phyloP scores from a whole-genome alignment of 2,113 vertebrate species.

The Chiloscyllium plagiosum region DNA sequence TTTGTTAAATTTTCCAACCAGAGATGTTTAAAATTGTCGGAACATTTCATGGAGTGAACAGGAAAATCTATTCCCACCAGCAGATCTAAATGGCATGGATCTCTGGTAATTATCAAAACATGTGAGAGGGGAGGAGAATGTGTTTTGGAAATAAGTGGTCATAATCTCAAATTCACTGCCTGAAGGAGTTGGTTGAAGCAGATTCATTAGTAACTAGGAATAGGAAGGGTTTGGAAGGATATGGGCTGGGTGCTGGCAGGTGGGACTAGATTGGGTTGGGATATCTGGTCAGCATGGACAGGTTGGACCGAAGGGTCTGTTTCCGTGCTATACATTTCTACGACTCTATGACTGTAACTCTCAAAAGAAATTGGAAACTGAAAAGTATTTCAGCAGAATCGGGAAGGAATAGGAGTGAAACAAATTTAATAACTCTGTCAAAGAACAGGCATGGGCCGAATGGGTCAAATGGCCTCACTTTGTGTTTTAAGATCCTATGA shows the following conservation, averaged over 20 bases:
- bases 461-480: background rate
- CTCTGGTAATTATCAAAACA: background rate
- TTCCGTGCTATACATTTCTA: no score
- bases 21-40: background rate
- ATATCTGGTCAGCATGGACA: no score
- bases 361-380: background rate
- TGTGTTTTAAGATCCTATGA: background rate
- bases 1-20: background rate
- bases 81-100: background rate
- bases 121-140: background rate
- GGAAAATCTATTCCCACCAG: background rate
- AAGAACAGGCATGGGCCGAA: background rate
- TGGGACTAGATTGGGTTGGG: no score
- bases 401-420: background rate
- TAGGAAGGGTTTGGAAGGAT: no score
- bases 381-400: background rate
- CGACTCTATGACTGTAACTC: background rate
- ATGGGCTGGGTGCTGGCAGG: no score
- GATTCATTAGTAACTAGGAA: background rate
- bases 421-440: background rate
- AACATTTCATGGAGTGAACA: background rate
- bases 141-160: background rate
- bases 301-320: no score
- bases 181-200: background rate
- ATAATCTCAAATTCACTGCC: background rate